Base-by-base conservation (phyloP, 2,113 vertebrate genomes). In the Bufo gargarizans region DNA sequence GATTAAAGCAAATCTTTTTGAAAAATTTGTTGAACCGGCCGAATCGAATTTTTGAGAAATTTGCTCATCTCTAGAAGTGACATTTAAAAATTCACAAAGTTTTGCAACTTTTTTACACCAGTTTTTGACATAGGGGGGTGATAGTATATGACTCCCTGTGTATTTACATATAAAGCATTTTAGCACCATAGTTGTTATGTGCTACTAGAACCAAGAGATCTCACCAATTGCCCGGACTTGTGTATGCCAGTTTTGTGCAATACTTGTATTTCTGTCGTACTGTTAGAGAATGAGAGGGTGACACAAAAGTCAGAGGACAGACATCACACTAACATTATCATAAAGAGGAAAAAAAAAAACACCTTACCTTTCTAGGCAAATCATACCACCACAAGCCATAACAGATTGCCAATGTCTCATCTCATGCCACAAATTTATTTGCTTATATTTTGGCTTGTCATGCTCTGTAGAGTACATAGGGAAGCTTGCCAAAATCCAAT, bases 371-470 rank as follows among this genome's bases (percentile, higher is more conserved):
- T 80, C 19, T 4, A 58, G n/a, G 53, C 77, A 80, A 43, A 59
- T 80, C 77, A 33, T 59, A 56, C 5, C 53, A 58, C 6, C 55
- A 80, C 53, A 20, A 58, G 55, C 59, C 77, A 8, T 59, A 80
- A 80, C 55, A 80, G n/a, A 58, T 58, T 80, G 77, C 77, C 53
- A 80, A 80, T 43, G 77, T 58, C 77, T 56, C 22, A 79, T 79
- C 77, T 79, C 77, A 22, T 79, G 77, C 53, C 77, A 80, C 45
- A 49, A 58, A 58, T 80, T 16, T 80, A 58, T 80, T 80, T 59
- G 55, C 77, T 56, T 43, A 59, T 59, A 58, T 33, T 58, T 43
- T 77, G 20, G 50, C 50, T 55, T 79, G n/a, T 33, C 50, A 79
- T n/a, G 4, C 19, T 79, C 50, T 56, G 53, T 56, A 56, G 77